Percentiles rank a stretch among this genome's conserved stretches.
Conservation (phyloP, 2,113 vertebrate genomes). For the Notiomystis cincta region DNA sequence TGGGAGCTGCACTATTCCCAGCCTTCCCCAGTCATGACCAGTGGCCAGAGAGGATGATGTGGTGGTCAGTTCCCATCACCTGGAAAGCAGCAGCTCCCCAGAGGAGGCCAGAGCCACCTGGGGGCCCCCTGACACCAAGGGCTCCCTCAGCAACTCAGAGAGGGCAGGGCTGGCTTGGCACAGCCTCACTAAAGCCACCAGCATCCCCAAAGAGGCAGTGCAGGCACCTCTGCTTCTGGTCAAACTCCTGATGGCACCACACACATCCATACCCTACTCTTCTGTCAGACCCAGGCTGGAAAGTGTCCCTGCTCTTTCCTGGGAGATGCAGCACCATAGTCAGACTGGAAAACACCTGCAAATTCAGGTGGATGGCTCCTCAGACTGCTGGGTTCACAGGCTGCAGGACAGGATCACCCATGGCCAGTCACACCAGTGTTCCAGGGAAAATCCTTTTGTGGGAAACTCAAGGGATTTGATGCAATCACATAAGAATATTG, state of each 20-base stretch:
- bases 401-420: not conserved
- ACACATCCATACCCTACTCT: not conserved
- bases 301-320: not conserved
- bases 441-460: not conserved
- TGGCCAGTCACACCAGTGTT: not conserved
- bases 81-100: not conserved
- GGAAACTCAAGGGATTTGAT: not conserved
- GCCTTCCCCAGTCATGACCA: not conserved
- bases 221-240: not conserved
- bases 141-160: not conserved
- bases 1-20: not conserved
- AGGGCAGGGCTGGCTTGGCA: not conserved
- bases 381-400: not conserved
- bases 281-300: not conserved
- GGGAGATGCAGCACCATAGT: accelerated
- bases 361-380: not conserved
- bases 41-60: accelerated
- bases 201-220: not conserved
- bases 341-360: not conserved
- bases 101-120: not conserved
- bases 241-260: not conserved
- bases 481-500: not conserved
- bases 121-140: not conserved
- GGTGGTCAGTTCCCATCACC: not conserved
- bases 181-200: not conserved